phyloP scores from a whole-genome alignment of 2,888 invertebrate genomes.

The Dendrolimus pini region DNA sequence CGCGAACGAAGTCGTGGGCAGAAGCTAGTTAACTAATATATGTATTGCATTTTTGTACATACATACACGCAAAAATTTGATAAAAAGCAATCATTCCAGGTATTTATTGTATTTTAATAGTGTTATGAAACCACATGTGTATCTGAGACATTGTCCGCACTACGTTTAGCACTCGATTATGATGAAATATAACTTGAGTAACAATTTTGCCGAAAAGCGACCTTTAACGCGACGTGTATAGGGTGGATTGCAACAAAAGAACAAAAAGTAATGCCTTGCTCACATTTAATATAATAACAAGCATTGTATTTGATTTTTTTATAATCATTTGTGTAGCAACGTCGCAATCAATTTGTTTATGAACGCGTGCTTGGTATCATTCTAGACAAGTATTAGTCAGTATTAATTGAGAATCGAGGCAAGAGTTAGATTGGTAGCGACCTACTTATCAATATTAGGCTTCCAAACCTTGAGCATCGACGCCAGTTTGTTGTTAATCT shows the following conservation, averaged over 20 bases:
- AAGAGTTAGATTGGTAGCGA: too few species aligned
- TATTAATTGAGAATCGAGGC: too few species aligned
- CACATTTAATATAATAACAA: neutral
- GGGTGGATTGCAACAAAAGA: constrained; percentile 2
- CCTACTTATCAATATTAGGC: too few species aligned
- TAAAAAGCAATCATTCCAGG: neutral
- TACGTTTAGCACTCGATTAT: constrained; percentile 8
- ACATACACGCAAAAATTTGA: too few species aligned
- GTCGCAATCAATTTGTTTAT: neutral
- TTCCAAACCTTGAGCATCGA: too few species aligned
- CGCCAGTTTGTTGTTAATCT: too few species aligned
- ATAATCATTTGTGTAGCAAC: neutral
- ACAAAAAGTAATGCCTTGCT: neutral
- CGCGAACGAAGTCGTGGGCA: too few species aligned
- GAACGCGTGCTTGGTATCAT: too few species aligned
- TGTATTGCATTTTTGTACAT: too few species aligned
- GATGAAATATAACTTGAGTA: constrained; percentile 19
- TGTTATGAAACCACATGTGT: constrained; percentile 17
- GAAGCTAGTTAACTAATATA: too few species aligned
- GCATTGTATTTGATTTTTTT: neutral
- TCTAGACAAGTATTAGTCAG: too few species aligned
- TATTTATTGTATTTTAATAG: constrained; percentile 17
- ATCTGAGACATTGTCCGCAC: constrained; percentile 12
- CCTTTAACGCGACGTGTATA: constrained; percentile 17
- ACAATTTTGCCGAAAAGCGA: constrained; percentile 18